Percentiles rank a stretch among this genome's conserved stretches.
Evolutionary conservation across 2,888 invertebrate species (phyloP).

Genomic region (Orchestes rusci): DNA sequence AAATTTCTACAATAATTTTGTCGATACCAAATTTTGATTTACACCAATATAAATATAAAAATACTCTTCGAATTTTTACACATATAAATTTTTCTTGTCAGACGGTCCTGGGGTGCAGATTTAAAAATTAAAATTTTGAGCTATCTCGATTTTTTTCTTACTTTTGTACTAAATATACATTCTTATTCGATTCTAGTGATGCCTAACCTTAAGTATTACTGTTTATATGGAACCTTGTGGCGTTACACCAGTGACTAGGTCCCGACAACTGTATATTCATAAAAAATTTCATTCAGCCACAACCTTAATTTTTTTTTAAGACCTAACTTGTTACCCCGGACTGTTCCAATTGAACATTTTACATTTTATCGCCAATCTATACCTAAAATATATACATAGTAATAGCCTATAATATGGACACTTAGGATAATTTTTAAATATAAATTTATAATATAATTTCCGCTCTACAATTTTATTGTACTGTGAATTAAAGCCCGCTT

Average conservation of each 20-base stretch:
- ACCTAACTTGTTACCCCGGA: constrained; percentile 13
- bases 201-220: constrained; percentile 44
- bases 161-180: constrained; percentile 45
- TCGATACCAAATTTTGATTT: constrained; percentile 48
- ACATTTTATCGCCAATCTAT: constrained; percentile 15
- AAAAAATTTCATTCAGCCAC: constrained; percentile 32
- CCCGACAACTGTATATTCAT: constrained; percentile 37
- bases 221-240: constrained; percentile 36
- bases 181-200: constrained; percentile 48
- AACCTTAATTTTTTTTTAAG: constrained; percentile 28
- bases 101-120: constrained; percentile 14
- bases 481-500: constrained; percentile 22
- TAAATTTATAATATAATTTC: constrained; percentile 20
- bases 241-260: constrained; percentile 43
- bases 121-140: constrained; percentile 41
- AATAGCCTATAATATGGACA: constrained; percentile 21
- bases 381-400: constrained; percentile 20
- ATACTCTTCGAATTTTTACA: constrained; percentile 47
- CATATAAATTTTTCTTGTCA: constrained; percentile 42
- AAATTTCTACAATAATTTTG: constrained; percentile 45
- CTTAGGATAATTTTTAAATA: constrained; percentile 19
- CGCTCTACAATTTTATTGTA: constrained; percentile 24
- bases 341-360: not conserved
- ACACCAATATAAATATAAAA: constrained; percentile 49
- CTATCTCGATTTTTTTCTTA: constrained; percentile 42